Evolutionary conservation across 2,888 invertebrate genomes (phyloP).

Genomic region (Drosophila paranaensis): DNA sequence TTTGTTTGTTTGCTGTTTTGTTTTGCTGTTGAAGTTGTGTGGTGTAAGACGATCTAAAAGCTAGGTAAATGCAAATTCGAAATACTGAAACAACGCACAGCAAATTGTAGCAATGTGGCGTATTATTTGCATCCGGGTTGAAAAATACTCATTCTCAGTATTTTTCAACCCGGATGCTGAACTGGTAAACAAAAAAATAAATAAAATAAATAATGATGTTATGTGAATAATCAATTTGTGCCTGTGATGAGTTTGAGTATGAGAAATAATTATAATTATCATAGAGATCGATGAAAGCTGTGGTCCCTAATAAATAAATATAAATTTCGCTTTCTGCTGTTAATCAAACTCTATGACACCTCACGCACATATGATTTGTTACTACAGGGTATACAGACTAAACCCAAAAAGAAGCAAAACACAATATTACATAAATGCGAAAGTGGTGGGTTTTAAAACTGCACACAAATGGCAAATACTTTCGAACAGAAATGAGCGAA

Average conservation of each 20-base stretch:
- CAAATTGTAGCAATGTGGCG: constrained; percentile 63
- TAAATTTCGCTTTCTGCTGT: too few species aligned
- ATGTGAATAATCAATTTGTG: too few species aligned
- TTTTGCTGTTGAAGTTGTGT: constrained; percentile 3
- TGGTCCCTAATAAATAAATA: too few species aligned
- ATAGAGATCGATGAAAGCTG: too few species aligned
- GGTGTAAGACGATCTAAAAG: neutral
- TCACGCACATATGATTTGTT: neutral
- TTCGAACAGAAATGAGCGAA: constrained; percentile 6
- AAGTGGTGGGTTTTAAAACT: constrained; percentile 12
- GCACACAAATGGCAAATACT: constrained; percentile 54
- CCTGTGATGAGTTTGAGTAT: too few species aligned
- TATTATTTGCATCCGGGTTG: too few species aligned
- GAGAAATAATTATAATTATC: too few species aligned
- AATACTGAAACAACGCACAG: constrained; percentile 63
- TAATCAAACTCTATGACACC: neutral
- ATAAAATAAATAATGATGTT: too few species aligned
- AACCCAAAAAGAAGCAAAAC: neutral
- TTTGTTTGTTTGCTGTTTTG: too few species aligned
- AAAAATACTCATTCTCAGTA: too few species aligned
- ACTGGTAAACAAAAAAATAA: too few species aligned
- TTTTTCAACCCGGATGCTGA: too few species aligned
- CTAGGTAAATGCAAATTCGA: constrained; percentile 53
- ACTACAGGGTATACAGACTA: neutral
- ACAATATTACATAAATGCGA: neutral